Base-by-base conservation (phyloP, 2,797 vertebrate species). In the Siniperca obscura region DNA sequence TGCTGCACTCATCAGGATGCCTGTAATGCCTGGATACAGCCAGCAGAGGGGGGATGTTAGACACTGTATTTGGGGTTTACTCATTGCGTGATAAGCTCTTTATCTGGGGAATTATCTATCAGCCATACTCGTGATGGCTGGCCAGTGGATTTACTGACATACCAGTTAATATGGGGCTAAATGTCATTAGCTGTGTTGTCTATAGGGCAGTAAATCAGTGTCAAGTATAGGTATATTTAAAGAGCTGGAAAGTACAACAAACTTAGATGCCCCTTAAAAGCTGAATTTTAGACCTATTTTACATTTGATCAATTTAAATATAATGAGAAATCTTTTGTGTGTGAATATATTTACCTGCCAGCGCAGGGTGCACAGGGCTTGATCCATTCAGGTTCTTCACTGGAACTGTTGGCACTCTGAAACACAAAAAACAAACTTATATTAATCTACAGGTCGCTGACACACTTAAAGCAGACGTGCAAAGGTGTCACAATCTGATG, bases 371-470 rank as follows among this genome's bases (percentile, higher is more conserved):
- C 27, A 99, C 97, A 0, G 97, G 98, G 82, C 98, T 99, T n/a
- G 98, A 98, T 69, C 98, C 98, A 55, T 97, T 98, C 70, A 99
- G 95, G 92, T 99, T 99, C 94, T 98, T 98, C 80, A 99, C 98
- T 0, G 98, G 98, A 83, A 99, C 97, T 0, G 98, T 98, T 74
- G 98, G 98, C 69, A 99, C 98, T 87, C 98, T 99, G 91, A 17
- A 74, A 92, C 48, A 86, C 71, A 85, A 53, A 17, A 56, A 61
- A 79, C 19, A 75, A 42, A n/a, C 16, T 0, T 0, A 27, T 2
- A 36, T 89, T 34, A 50, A 76, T n/a, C 56, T 22, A 66, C 52
- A 76, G 7, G 14, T 67, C 4, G 1, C 8, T 30, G 73, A 83
- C 79, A 76, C 55, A 30, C 46, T 46, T 11, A 68, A n/a, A 22